Base-by-base conservation (phyloP, 2,797 vertebrate genomes). In the Catamblyrhynchus diadema region DNA sequence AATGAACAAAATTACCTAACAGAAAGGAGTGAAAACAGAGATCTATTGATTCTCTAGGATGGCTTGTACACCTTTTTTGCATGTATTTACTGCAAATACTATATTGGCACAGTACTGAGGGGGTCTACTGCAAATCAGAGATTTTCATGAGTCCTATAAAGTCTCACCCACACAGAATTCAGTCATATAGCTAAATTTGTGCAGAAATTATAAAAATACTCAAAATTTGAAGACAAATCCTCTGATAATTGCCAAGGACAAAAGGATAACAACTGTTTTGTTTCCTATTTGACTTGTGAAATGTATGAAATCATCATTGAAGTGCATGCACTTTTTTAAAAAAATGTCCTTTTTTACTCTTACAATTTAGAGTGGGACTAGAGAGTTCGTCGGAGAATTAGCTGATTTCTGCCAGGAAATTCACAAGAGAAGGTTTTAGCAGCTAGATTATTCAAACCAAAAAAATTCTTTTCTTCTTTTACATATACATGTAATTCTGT, bases 321-420 rank as follows among this genome's bases (percentile, higher is more conserved):
- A 78, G 19, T 35, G 37, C 6, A 30, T 8, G 3, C 0, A 1
- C 2, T 69, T 81, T 51, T 23, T 4, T 1, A 30, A 71, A 69
- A 79, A 72, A 3, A 75, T 23, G 51, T 1, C 5, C 3, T 24
- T 86, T 88, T 81, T 42, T 50, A 14, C 24, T 5, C 18, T 75
- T 71, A 37, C 2, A 60, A 1, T 62, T 84, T 71, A 32, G 41
- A 74, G 8, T 51, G 6, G 10, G 6, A 73, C 47, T 57, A 44
- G 18, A 48, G 47, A 61, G 6, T 16, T 45, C 70, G 9, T n/a
- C 78, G 41, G 27, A 8, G 17, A 92, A 30, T 39, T 32, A 86
- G 5, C 8, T 44, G 12, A 51, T 51, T 91, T 88, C 39, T 88
- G 20, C 8, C 47, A 78, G 22, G 32, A 81, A 81, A 67, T n/a